A percentile compares a stretch with the other conserved stretches of the same genome.
Evolutionary conservation across 2,888 invertebrate species (phyloP).

Genomic region (Tenthredo scrophulariae): DNA sequence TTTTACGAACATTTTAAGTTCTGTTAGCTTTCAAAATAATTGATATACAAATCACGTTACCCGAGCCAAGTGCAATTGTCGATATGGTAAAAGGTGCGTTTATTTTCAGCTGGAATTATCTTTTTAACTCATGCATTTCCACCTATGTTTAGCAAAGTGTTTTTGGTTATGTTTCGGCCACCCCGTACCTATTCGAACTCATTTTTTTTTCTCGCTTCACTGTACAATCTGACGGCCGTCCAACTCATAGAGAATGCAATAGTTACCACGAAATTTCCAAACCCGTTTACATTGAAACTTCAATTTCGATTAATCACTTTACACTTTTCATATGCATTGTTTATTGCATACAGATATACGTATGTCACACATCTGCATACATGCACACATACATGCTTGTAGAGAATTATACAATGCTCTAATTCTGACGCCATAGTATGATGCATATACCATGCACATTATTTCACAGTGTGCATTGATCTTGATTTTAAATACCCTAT

Average conservation of each 20-base stretch:
- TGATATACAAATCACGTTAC: background rate
- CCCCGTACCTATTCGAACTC: conserved; percentile 21
- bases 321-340: conserved; percentile 9
- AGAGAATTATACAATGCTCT: conserved; percentile 23
- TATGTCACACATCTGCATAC: background rate
- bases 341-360: background rate
- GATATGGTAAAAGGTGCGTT: conserved; percentile 45
- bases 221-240: conserved; percentile 12
- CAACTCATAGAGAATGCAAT: background rate
- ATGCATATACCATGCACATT: conserved; percentile 28
- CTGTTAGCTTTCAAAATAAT: background rate
- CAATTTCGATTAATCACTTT: background rate
- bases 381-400: background rate
- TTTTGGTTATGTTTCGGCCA: conserved; percentile 46
- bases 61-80: background rate
- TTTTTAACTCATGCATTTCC: conserved; percentile 49
- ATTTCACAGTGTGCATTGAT: conserved; percentile 25
- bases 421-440: conserved; percentile 12
- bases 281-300: background rate
- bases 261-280: background rate
- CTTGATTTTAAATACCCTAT: conserved; percentile 40
- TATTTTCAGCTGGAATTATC: background rate
- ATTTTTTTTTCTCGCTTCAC: conserved; percentile 17
- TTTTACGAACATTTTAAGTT: conserved; percentile 42
- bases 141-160: conserved; percentile 10